Percentiles rank a stretch among this genome's conserved stretches.
Evolutionary conservation across 2,888 invertebrate species (phyloP).

Genomic region (Chalcis sispes): DNA sequence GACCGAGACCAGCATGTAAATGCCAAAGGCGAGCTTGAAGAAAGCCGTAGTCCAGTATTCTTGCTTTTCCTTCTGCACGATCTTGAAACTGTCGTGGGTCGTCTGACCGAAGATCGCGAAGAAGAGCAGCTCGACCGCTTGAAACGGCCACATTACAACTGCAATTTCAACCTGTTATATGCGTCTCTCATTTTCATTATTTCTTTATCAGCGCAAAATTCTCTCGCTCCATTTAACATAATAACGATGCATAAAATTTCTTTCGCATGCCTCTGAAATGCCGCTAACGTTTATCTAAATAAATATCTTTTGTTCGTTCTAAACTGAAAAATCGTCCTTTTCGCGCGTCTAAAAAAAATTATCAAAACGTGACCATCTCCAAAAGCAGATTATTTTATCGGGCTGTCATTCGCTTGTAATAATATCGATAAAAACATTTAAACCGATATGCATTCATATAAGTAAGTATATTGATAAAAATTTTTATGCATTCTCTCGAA

Average conservation of each 20-base stretch:
- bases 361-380: too few relatives aligned
- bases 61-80: conserved; percentile 81
- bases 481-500: not conserved
- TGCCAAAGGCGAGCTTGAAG: conserved; percentile 92
- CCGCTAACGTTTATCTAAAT: too few relatives aligned
- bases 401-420: too few relatives aligned
- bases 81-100: conserved; percentile 87
- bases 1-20: conserved; percentile 99
- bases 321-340: too few relatives aligned
- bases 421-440: too few relatives aligned
- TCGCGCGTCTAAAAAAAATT: too few relatives aligned
- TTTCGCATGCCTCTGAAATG: too few relatives aligned
- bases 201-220: not conserved
- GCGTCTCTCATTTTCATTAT: not conserved
- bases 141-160: conserved; percentile 94
- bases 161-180: conserved; percentile 72
- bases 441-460: too few relatives aligned
- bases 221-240: too few relatives aligned
- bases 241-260: too few relatives aligned
- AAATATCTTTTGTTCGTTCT: too few relatives aligned
- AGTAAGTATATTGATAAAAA: not conserved
- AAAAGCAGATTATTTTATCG: too few relatives aligned
- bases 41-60: conserved; percentile 90
- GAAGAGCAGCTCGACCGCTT: conserved; percentile 98
- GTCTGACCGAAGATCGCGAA: conserved; percentile 99